Conservation (phyloP, 2,113 vertebrate species). For the Chelonoidis abingdonii region DNA sequence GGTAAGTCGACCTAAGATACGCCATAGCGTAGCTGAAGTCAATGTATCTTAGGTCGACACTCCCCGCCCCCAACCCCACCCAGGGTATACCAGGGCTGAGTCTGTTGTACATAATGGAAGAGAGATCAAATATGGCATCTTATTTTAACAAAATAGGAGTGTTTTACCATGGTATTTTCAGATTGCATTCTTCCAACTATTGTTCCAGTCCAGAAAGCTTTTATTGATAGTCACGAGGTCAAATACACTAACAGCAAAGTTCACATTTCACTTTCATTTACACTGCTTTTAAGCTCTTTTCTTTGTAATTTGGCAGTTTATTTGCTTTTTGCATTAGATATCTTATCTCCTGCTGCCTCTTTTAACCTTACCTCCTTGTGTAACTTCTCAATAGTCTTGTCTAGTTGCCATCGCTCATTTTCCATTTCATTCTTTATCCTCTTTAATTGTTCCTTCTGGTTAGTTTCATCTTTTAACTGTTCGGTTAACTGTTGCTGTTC, state of each 20-base stretch:
- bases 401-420: conserved; percentile 86
- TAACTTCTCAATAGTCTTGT: conserved; percentile 91
- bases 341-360: neutral
- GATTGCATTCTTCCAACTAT: neutral
- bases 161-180: neutral
- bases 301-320: neutral
- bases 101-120: neutral
- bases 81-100: no score
- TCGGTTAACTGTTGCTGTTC: conserved; percentile 86
- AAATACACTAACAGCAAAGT: neutral
- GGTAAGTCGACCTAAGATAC: no score
- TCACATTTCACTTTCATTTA: neutral
- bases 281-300: neutral
- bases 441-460: conserved; percentile 91
- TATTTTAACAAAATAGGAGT: neutral
- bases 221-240: neutral
- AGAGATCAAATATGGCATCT: neutral
- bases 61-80: no score
- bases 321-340: neutral
- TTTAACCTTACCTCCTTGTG: conserved; percentile 87
- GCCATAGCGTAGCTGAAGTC: no score
- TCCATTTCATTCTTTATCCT: conserved; percentile 91
- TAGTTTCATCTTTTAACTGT: conserved; percentile 85
- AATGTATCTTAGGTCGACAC: no score
- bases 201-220: neutral